Conservation (phyloP, 2,888 invertebrate genomes). For the Nymphalis urticae region DNA sequence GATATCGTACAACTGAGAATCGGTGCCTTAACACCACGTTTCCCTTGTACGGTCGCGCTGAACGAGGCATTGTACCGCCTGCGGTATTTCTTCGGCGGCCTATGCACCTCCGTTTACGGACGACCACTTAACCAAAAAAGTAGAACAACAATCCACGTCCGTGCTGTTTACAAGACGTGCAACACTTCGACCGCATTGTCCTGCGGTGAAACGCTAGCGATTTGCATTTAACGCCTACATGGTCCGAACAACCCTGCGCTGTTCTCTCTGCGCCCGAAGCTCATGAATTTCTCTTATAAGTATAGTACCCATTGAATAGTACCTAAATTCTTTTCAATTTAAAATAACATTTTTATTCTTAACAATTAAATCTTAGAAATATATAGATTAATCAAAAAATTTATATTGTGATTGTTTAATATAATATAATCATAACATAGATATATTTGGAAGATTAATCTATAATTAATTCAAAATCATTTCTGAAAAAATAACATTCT, state of each 20-base stretch:
- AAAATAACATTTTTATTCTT: neutral
- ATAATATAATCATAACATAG: too few relatives aligned
- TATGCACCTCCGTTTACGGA: constrained; percentile 74
- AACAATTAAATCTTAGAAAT: neutral
- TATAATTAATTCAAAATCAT: neutral
- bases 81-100: constrained; percentile 74
- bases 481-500: neutral
- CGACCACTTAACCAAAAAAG: constrained; percentile 79
- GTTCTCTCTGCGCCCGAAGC: constrained; percentile 42
- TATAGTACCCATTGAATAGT: neutral
- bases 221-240: constrained; percentile 76
- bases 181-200: constrained; percentile 76
- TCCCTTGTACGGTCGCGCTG: constrained; percentile 67
- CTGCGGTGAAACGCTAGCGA: constrained; percentile 68
- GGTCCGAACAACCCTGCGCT: constrained; percentile 45
- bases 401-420: too few relatives aligned
- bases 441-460: neutral
- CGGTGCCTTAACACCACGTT: constrained; percentile 61
- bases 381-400: neutral
- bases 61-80: constrained; percentile 72
- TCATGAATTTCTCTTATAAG: constrained; percentile 62
- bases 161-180: constrained; percentile 75
- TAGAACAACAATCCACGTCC: constrained; percentile 74
- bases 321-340: neutral
- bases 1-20: constrained; percentile 61